Evolutionary conservation across 1,140 invertebrate genomes (phyloP), one percentile per base, ranked within the genome.

Genomic region (Acromyrmex charruanus): DNA sequence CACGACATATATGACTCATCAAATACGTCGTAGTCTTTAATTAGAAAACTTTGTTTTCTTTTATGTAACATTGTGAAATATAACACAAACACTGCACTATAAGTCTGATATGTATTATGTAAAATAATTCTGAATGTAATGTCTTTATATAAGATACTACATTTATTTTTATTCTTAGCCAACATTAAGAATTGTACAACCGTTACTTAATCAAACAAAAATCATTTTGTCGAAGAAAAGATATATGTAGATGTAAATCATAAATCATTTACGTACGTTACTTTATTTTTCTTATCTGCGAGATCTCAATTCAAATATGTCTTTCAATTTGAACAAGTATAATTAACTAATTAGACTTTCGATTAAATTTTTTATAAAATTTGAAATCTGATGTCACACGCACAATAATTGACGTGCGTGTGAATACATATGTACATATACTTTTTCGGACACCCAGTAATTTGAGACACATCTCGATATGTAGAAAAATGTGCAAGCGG

Each of bases 401-500:
- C n/a, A 3, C 6, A 4, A 31, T 31, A 21, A 2, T 25, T 25
- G 14, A 9, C 7, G 35, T 39, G 35, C 6, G 35, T 39, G 35
- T 39, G 35, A 39, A 9, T 6, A 39, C 35, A 39, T 39, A 39
- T 39, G 35, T 39, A 39, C 35, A 39, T 39, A 55, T 12, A 51
- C 7, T 53, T 80, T 53, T 69, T 80, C 49, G 49, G 63, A 80
- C 77, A 80, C 28, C 49, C 14, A 21, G 14, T 53, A 69, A 53
- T 58, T 49, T 44, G 68, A 59, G 25, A 28, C 16, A 31, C 21
- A 59, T 85, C 25, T 58, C 25, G 65, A 68, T 68, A 44, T 68
- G n/a, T 44, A n/a, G 31, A 65, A 12, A 66, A 66, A 66, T 71
- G 28, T 71, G 49, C 55, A 89, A 85, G 65, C 28, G 51, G 31